Base-by-base conservation (phyloP, 92 coral and sea anemone species). In the Palythoa heliodiscus region DNA sequence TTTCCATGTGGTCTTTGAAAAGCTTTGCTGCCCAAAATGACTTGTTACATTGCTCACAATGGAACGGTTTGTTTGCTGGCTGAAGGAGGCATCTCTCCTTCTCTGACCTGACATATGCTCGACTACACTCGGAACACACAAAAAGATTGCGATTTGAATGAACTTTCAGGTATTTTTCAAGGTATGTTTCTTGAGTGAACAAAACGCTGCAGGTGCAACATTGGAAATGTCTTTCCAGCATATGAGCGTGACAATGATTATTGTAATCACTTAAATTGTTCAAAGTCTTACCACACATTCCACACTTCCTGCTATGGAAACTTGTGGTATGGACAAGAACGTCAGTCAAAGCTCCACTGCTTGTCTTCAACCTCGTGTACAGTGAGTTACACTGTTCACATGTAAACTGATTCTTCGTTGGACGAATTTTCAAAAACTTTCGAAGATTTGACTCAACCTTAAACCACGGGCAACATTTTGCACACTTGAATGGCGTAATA, bases 31-130 rank as follows among this genome's bases (percentile, higher is more conserved):
- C 11, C 24, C 61, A 39, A 75, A 75, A 75, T 0, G 79, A 75
- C 64, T 47, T 75, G 60, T 52, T 75, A n/a, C 79, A 75, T n/a
- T 75, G n/a, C 50, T 75, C 79, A 22, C 79, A 75, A 61, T 75
- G 79, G 60, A 47, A 75, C 5, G 61, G 64, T 19, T 75, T 75
- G 79, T 20, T 47, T 11, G 79, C 79, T 1, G 79, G 63, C 64
- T 52, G 61, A 23, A 75, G 61, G 38, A 75, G 4, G 17, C 61
- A 50, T 22, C 25, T 75, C 39, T 38, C 17, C 11, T 54, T 75
- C 61, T 20, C 79, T 50, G 79, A 75, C 60, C 64, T 75, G 19
- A 75, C 79, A 75, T 47, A 75, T 8, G 79, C 79, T 75, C 64
- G 22, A 39, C 79, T 39, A 16, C 79, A 75, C 60, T 50, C 61